Evolutionary conservation across 1,140 invertebrate species (phyloP), one percentile per base, ranked within the genome.

Genomic region (Asbolus verrucosus): DNA sequence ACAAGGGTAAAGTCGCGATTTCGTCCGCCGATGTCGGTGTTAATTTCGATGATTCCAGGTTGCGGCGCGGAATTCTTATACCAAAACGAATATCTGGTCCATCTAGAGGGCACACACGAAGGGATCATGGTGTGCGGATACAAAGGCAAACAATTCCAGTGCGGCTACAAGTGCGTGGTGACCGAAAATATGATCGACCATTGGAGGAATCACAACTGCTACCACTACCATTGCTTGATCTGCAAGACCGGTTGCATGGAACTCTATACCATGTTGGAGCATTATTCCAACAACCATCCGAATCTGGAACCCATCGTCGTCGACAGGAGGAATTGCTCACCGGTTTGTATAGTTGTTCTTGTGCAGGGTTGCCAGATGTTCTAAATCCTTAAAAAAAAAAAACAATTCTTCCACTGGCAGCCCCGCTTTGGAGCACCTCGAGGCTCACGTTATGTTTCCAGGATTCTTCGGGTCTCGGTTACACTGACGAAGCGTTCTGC

Each of bases 201-300:
- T 63, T 76, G 71, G 69, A 41, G 65, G 2, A 27, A 1, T 9
- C 76, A 77, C 59, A 33, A 62, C n/a, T 36, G 75, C 6, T 75
- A 62, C 16, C 46, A 54, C 5, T 73, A 69, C 6, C 70, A 76
- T 21, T 77, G 76, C 50, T 9, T 71, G 71, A 62, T 77, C 5
- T 63, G 76, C 27, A 71, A 71, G 18, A 30, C 24, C 1, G 73
- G 69, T 15, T 65, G 24, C 27, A 63, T 69, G 8, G 70, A 75
- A 6, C 15, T 73, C 16, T 65, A 71, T 21, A 54, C 27, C 4
- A 71, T 77, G 38, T 67, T 69, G 24, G 33, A 63, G 5, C 78
- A 79, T 69, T 73, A 74, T 9, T 24, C 70, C 0, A 5, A 65
- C 9, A 8, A 39, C 4, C 77, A 78, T 43, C 66, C 73, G 1